Percentiles rank a stretch among this genome's conserved stretches.
These are phyloP conservation scores for Belgica antarctica DNA, from an alignment of 2,888 invertebrate species.

Conservation along the genomic window DNA sequence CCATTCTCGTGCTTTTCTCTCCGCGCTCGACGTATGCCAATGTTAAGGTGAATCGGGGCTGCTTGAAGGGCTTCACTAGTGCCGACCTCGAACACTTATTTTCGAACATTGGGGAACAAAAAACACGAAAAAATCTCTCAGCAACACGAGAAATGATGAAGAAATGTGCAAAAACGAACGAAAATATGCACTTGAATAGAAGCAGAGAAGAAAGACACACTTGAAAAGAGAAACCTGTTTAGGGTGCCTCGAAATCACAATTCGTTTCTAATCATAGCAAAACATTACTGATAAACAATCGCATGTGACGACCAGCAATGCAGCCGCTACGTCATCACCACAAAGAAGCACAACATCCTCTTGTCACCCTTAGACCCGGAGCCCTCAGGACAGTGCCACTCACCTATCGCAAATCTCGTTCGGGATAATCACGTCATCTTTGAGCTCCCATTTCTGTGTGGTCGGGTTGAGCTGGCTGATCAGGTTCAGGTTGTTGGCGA, in stretches of 20 bases:
- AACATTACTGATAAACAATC: too few species aligned
- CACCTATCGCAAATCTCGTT: slow-evolving; percentile 67
- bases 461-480: slow-evolving; percentile 49
- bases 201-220: background rate
- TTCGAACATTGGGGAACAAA: too few species aligned
- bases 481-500: slow-evolving; percentile 53
- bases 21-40: slow-evolving; percentile 26
- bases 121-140: too few species aligned
- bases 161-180: background rate
- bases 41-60: slow-evolving; percentile 38
- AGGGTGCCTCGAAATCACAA: background rate
- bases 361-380: too few species aligned
- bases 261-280: too few species aligned
- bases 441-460: slow-evolving; percentile 53
- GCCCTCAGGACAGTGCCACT: too few species aligned
- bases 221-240: slow-evolving; percentile 7
- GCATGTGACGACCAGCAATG: too few species aligned
- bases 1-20: background rate
- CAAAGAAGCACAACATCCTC: too few species aligned
- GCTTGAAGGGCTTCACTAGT: background rate
- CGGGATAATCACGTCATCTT: slow-evolving; percentile 63
- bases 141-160: background rate
- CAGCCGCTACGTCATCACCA: too few species aligned
- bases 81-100: background rate
- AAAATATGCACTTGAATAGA: background rate